Conservation (phyloP, 2,113 vertebrate species). For the Hippocampus guttulatus region DNA sequence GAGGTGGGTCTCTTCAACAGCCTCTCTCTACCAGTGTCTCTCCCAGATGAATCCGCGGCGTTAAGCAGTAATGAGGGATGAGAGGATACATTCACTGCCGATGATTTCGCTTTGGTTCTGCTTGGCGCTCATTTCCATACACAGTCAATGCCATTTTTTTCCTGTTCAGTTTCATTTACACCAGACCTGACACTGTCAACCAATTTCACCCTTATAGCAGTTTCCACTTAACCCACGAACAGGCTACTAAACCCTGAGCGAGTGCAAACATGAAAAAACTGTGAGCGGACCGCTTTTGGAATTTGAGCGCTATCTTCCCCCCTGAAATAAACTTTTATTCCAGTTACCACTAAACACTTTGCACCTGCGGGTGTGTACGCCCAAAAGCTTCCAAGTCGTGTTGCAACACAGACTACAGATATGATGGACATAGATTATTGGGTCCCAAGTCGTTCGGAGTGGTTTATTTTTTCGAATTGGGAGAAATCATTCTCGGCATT, state of each 20-base stretch:
- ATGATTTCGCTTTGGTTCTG: conserved; percentile 52
- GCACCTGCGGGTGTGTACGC: neutral
- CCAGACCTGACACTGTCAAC: conserved; percentile 14
- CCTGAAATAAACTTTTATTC: neutral
- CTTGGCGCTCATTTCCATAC: conserved; percentile 45
- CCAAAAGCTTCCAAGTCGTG: neutral
- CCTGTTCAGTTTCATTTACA: conserved; percentile 23
- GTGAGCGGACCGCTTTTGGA: neutral
- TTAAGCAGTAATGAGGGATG: conserved; percentile 60
- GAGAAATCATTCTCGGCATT: neutral
- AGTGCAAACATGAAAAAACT: neutral
- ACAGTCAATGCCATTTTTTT: conserved; percentile 24
- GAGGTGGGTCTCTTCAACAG: conserved; percentile 66
- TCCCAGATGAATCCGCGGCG: conserved; percentile 54
- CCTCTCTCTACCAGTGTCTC: conserved; percentile 55
- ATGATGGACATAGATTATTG: neutral
- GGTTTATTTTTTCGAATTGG: neutral
- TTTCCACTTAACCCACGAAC: neutral
- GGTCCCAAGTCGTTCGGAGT: neutral
- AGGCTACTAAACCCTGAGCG: neutral
- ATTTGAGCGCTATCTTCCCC: neutral
- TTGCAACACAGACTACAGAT: neutral
- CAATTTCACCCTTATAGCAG: neutral
- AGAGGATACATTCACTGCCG: conserved; percentile 51
- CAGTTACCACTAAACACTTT: neutral